phyloP scores from a whole-genome alignment of 2,113 vertebrate species.

The Vombatus ursinus region DNA sequence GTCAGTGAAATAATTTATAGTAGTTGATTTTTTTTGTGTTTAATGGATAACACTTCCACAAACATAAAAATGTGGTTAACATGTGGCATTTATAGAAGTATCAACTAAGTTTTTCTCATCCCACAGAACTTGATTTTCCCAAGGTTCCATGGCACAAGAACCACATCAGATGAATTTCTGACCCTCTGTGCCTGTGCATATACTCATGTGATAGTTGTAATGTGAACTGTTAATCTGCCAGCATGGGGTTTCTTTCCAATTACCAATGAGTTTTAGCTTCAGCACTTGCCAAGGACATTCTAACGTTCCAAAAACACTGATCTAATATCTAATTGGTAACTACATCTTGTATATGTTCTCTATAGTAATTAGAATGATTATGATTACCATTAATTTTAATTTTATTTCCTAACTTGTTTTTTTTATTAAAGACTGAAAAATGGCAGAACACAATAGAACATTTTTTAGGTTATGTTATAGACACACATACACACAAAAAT shows the following conservation, averaged over 20 bases:
- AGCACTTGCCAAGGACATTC: slow-evolving; percentile 57
- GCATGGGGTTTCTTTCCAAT: slow-evolving; percentile 64
- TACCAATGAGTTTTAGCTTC: slow-evolving; percentile 68
- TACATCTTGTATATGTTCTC: slow-evolving; percentile 29
- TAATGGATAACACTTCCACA: not conserved
- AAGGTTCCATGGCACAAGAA: slow-evolving; percentile 33
- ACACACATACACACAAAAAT: not conserved
- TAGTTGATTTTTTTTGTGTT: not conserved
- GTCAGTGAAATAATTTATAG: not conserved
- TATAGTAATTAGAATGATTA: not conserved
- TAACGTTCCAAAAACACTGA: slow-evolving; percentile 61
- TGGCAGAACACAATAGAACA: not conserved
- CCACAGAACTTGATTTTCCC: not conserved
- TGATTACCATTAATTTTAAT: slow-evolving; percentile 44
- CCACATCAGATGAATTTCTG: slow-evolving; percentile 48
- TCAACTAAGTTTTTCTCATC: slow-evolving; percentile 18
- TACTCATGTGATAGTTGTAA: slow-evolving; percentile 57
- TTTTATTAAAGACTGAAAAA: not conserved
- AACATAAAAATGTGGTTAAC: slow-evolving; percentile 41
- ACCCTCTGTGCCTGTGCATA: not conserved
- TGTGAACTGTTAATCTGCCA: slow-evolving; percentile 68
- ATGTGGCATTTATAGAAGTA: not conserved
- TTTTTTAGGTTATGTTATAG: not conserved
- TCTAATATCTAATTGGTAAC: slow-evolving; percentile 34
- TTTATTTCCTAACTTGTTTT: not conserved